Percentiles rank a stretch among this genome's conserved stretches.
Evolutionary conservation across 2,797 vertebrate genomes (phyloP).

Genomic region (Pogonophryne albipinna): DNA sequence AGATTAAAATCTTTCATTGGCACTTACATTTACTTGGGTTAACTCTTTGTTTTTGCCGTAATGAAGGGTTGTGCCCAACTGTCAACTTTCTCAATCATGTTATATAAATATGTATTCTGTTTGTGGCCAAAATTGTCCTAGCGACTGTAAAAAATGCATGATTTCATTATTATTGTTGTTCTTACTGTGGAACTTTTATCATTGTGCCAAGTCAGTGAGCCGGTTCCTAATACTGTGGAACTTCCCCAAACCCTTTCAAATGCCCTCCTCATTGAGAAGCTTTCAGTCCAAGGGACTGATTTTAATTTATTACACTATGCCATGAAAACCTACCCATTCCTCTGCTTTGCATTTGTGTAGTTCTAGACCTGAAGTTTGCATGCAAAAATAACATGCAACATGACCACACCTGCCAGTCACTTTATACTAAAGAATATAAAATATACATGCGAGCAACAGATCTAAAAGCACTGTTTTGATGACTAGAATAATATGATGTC

Average conservation of each 20-base stretch:
- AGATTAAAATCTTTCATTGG: background rate
- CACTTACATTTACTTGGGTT: background rate
- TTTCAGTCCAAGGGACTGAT: background rate
- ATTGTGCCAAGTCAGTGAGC: background rate
- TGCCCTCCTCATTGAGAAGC: background rate
- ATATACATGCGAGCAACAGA: background rate
- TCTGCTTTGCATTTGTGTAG: background rate
- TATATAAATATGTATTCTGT: background rate
- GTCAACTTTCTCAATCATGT: background rate
- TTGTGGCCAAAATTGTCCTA: background rate
- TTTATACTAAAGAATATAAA: background rate
- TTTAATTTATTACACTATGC: background rate
- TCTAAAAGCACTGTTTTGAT: background rate
- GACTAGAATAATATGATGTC: too few species aligned
- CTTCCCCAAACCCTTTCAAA: background rate
- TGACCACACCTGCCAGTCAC: background rate
- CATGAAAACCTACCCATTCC: background rate
- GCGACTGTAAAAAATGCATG: background rate
- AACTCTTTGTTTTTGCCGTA: background rate
- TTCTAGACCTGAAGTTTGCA: background rate
- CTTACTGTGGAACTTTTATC: background rate
- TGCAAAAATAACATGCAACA: background rate
- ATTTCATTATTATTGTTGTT: background rate
- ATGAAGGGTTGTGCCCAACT: background rate
- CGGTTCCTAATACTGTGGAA: background rate